Conservation (phyloP, 2,113 vertebrate species). For the Eolophus roseicapilla region DNA sequence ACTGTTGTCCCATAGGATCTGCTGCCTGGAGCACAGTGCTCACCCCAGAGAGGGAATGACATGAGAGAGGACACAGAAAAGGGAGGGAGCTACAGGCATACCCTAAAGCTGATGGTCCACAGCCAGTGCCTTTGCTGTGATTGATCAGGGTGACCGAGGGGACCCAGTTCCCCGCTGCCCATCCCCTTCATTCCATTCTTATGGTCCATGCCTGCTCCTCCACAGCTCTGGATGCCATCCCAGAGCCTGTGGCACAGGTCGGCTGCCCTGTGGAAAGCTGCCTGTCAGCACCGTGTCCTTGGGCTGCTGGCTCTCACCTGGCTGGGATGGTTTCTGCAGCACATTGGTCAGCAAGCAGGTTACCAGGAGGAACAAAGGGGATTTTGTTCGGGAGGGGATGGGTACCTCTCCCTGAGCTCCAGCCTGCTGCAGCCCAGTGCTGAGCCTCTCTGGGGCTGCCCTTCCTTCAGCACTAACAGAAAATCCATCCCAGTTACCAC, state of each 20-base stretch:
- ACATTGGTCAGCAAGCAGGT: not conserved
- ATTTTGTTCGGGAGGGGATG: conserved; percentile 9
- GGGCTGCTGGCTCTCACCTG: conserved; percentile 28
- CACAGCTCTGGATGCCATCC: not conserved
- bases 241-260: not conserved
- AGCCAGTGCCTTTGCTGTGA: not conserved
- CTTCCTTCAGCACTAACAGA: not conserved
- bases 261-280: not conserved
- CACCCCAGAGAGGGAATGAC: not conserved
- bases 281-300: conserved; percentile 32
- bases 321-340: not conserved
- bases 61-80: not conserved
- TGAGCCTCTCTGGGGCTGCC: not conserved
- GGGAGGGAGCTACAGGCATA: no score
- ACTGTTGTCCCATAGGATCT: not conserved
- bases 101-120: not conserved
- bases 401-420: not conserved
- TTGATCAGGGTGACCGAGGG: rapidly evolving
- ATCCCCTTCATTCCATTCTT: not conserved
- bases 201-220: rapidly evolving
- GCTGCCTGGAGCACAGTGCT: rapidly evolving
- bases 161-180: not conserved
- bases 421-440: not conserved
- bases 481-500: not conserved
- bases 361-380: conserved; percentile 35